Evolutionary conservation across 2,113 vertebrate species (phyloP).

Genomic region (Toxotes chatareus): DNA sequence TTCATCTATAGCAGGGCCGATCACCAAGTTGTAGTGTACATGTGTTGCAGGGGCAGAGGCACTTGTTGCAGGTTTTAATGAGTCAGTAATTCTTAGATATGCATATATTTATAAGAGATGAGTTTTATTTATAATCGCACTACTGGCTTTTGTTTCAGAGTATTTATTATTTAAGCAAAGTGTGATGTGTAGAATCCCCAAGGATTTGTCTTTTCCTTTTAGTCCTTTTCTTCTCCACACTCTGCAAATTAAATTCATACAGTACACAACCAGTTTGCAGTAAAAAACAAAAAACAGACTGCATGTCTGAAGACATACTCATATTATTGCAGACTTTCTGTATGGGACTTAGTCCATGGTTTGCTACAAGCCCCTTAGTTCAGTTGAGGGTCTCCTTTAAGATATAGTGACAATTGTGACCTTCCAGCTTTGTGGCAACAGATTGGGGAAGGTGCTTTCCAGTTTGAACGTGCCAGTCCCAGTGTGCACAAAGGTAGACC

Average conservation of each 20-base stretch:
- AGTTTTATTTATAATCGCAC: not conserved
- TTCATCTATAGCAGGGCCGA: not conserved
- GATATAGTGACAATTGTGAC: not conserved
- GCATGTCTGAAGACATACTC: not conserved
- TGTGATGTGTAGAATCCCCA: not conserved
- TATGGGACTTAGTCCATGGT: not conserved
- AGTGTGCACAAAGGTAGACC: not conserved
- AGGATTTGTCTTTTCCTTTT: not conserved
- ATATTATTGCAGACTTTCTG: not conserved
- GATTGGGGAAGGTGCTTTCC: not conserved
- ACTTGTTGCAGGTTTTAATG: not conserved
- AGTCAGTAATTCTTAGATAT: not conserved
- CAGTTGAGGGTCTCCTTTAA: not conserved
- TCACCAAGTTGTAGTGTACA: not conserved
- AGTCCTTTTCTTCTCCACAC: not conserved
- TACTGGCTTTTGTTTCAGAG: constrained; percentile 1
- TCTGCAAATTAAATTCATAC: not conserved
- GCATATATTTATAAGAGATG: not conserved
- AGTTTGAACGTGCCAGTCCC: not conserved
- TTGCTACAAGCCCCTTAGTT: not conserved
- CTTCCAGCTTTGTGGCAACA: no score
- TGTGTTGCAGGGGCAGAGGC: constrained; percentile 4
- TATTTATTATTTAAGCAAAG: not conserved
- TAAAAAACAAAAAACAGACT: not conserved
- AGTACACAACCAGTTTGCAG: not conserved